Evolutionary conservation across 2,797 vertebrate genomes (phyloP), one percentile per base, ranked within the genome.

Genomic region (Chanos chanos): DNA sequence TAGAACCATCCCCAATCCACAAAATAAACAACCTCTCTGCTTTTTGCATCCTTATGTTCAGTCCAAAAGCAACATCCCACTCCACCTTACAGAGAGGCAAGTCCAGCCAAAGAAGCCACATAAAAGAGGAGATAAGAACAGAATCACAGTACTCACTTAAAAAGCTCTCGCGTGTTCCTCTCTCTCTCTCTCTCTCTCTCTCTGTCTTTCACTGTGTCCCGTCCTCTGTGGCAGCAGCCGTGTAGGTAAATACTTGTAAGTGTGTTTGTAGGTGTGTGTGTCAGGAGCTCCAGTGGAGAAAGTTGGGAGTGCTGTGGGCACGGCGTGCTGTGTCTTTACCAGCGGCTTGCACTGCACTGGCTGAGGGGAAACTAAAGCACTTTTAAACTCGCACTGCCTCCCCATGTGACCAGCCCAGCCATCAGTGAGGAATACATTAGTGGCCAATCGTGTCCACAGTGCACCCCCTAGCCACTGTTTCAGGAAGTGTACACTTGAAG

Each of bases 401-500:
- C 90, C 91, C 92, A 92, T 93, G 91, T 93, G 92, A 93, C 91
- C 90, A 91, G 83, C 89, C 72, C 86, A 87, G 82, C 85, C 88
- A 71, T 59, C 81, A 86, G 82, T 77, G 89, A 88, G 79, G 86
- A 87, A 86, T 87, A 87, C 78, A 88, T 88, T 86, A 89, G 77
- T 28, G 61, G 39, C 51, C n/a, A 37, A 71, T 72, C 75, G 68
- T 73, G 72, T 73, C 76, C 71, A 70, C 57, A 64, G 40, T 64
- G 75, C 78, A 65, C 80, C 80, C 78, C 73, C 80, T 82, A 82
- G 80, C 80, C 72, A 63, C 51, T 53, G 62, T 61, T 72, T 57
- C 33, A 36, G 62, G 76, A 73, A 82, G 51, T 75, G 73, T 45
- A 67, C 21, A 13, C 54, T 59, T 16, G 4, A 50, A 5, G 25